Evolutionary conservation across 2,113 vertebrate genomes (phyloP).

Genomic region (Sigmodon hispidus): DNA sequence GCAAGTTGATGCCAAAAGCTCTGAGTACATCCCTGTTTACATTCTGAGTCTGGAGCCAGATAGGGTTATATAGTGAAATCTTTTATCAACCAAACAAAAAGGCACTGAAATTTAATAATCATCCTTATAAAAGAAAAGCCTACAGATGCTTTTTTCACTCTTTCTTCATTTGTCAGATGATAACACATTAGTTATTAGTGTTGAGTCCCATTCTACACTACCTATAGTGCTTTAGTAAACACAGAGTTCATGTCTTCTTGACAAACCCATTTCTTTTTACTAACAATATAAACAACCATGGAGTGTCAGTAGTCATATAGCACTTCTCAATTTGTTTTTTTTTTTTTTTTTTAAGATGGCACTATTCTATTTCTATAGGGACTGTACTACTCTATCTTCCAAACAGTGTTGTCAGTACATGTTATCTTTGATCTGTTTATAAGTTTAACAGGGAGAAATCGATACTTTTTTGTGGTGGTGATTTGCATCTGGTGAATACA

Average conservation of each 20-base stretch:
- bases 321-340: not conserved
- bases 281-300: not conserved
- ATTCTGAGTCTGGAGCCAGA: not conserved
- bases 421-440: not conserved
- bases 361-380: not conserved
- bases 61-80: not conserved
- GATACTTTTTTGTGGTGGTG: no score
- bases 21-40: not conserved
- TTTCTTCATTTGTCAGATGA: not conserved
- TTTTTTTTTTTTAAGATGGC: no score
- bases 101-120: not conserved
- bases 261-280: not conserved
- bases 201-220: not conserved
- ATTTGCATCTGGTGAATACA: not conserved
- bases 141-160: not conserved
- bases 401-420: not conserved
- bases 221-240: not conserved
- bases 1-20: not conserved
- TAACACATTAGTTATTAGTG: rapidly evolving
- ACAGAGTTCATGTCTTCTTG: not conserved
- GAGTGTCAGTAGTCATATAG: not conserved
- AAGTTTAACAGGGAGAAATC: no score
- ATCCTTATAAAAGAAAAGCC: not conserved
- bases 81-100: not conserved
- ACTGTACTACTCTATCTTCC: rapidly evolving